Base-by-base conservation (phyloP, 2,797 vertebrate genomes). In the Numenius phaeopus region DNA sequence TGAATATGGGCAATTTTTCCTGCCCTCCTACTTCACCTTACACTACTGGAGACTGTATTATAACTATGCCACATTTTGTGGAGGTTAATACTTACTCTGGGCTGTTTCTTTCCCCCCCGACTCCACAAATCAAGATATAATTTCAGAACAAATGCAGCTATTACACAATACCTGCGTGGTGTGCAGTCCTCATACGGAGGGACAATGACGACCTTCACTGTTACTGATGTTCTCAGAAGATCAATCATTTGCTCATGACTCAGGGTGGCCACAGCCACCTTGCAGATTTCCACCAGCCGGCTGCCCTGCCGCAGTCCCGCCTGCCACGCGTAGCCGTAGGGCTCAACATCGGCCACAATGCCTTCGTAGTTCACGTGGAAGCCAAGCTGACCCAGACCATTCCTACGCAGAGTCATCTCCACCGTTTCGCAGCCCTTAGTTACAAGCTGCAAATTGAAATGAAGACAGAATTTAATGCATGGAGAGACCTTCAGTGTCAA, bases 341-440 rank as follows among this genome's bases (percentile, higher is more conserved):
- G 99, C 97, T 99, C 99, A 78, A 99, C 99, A 10, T 99, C 99
- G 0, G 99, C 99, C 88, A 99, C 99, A 0, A 99, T 99, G 94
- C 99, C 99, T 98, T 99, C 99, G 5, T 99, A 99, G 98, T 99
- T 99, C 29, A 99, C 99, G 0, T 99, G 99, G 97, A 99, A 99
- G 54, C 99, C 99, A 76, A 99, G 99, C 98, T 99, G 99, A 76
- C 99, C 99, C 61, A 99, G 98, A 32, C 99, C 99, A 1, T 99
- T 99, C 81, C 99, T 98, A n/a, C 99, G 98, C 83, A 99, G 98
- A 9, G 99, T 99, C 99, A 99, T 99, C 97, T 99, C 99, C 91
- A 99, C 99, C 1, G 99, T 99, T 87, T 99, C 99, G 88, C 99
- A 99, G 86, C 99, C 99, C 94, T 99, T 99, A n/a, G 99, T 99